Evolutionary conservation across 2,797 vertebrate species (phyloP), one percentile per base, ranked within the genome.

Genomic region (Thaleichthys pacificus): DNA sequence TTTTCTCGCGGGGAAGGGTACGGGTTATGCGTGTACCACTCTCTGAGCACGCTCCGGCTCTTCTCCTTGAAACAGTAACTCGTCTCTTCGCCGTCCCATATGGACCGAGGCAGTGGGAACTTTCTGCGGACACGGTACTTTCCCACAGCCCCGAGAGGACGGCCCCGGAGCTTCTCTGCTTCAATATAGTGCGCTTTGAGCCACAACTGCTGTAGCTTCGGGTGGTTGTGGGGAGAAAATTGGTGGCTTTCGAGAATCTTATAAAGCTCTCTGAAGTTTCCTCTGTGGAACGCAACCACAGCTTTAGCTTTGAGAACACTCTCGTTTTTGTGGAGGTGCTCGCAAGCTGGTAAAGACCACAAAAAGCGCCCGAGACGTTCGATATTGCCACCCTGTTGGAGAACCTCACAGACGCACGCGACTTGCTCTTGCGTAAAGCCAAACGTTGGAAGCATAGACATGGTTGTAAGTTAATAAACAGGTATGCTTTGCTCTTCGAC

Each of bases 61-160:
- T 98, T 98, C 79, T 98, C 96, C 91, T 98, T 98, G 89, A 98
- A 98, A 93, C 97, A 98, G 87, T 98, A 98, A 89, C 97, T 98
- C 6, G 96, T 97, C 87, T 97, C 96, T 80, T 97, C 96, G 71
- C 96, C 96, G 91, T 97, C 96, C 96, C 96, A 97, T 89, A 97
- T 97, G 71, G 96, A 96, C 74, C 96, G 93, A 64, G 96, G 96
- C 85, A 97, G 82, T 2, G 96, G 96, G 80, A 97, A 97, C 94
- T 97, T 97, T 87, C 96, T 94, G 76, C 96, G 93, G 79, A 97
- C 96, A 70, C 96, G 94, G 91, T 97, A 97, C 87, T 97, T 97
- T 83, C 96, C 96, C 81, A 97, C 96, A 0, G 96, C 96, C 74
- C 96, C 96, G 77, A 97, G 94, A 79, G 96, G 96, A 62, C 96